Evolutionary conservation across 2,113 vertebrate species (phyloP), one percentile per base, ranked within the genome.

Genomic region (Maccullochella peelii): DNA sequence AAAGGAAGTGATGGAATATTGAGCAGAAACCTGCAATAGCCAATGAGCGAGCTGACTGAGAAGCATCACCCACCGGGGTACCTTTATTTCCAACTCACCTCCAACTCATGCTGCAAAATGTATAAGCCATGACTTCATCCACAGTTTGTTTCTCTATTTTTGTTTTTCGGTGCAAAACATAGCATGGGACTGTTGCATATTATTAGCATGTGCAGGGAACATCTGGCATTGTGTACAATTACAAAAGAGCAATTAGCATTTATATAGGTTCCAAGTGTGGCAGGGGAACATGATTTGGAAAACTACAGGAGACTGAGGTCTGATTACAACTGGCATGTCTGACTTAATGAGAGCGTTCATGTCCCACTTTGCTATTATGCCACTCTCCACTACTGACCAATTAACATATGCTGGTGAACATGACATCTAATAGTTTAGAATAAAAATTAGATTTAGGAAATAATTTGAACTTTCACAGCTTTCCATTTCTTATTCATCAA

Each of bases 201-300:
- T 70, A 84, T 91, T 86, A 88, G 42, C 79, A 88, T 79, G 80
- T 83, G 67, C 85, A 47, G 50, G 4, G 72, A 77, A 79, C 33
- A 14, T 59, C 69, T 76, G 79, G 70, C 81, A 71, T 88, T 89
- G 83, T 89, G 81, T 83, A 85, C 71, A 83, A 77, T 92, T 86
- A 93, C 90, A 93, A 92, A 93, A 82, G 80, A 87, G 25, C 81
- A 91, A 94, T 95, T 93, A 94, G 81, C 91, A 93, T 95, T 90
- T 91, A 92, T 86, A 93, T 88, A 86, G 88, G 66, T 59, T 88
- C 63, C 65, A 70, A 38, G 54, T 82, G 77, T 75, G 55, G 57
- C 40, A 21, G 65, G 21, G 49, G 27, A 73, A 59, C 67, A 78
- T 77, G 78, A 87, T 82, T 80, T 83, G 58, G 82, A 91, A 87